Evolutionary conservation across 2,888 invertebrate species (phyloP).

Genomic region (Geophilus truncorum): DNA sequence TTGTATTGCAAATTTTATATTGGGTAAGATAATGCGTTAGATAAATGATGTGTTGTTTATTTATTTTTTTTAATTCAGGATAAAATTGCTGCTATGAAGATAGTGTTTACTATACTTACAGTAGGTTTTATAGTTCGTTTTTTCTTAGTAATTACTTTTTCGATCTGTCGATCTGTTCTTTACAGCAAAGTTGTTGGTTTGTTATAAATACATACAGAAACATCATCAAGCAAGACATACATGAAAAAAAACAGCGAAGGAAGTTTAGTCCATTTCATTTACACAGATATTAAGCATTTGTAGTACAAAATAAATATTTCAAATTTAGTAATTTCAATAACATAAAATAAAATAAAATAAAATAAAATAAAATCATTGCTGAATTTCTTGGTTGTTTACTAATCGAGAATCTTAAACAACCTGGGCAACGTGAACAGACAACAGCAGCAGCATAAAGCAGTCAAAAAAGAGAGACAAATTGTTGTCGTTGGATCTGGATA

Average conservation of each 20-base stretch:
- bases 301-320: no score
- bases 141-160: not conserved
- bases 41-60: not conserved
- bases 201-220: not conserved
- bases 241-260: not conserved
- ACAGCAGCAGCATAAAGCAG: not conserved
- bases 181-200: not conserved
- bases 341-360: no score
- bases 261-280: not conserved
- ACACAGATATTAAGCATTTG: not conserved
- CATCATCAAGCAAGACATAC: not conserved
- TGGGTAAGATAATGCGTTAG: not conserved
- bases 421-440: not conserved
- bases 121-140: not conserved
- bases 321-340: no score
- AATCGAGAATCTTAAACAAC: not conserved
- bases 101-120: not conserved
- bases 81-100: not conserved
- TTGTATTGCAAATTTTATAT: not conserved
- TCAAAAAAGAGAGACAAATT: not conserved
- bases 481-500: not conserved
- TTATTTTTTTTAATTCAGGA: not conserved
- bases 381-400: no score
- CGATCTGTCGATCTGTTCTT: no score
- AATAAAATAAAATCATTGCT: no score